Evolutionary conservation across 2,888 invertebrate species (phyloP), one percentile per base, ranked within the genome.

Genomic region (Erannis defoliaria): DNA sequence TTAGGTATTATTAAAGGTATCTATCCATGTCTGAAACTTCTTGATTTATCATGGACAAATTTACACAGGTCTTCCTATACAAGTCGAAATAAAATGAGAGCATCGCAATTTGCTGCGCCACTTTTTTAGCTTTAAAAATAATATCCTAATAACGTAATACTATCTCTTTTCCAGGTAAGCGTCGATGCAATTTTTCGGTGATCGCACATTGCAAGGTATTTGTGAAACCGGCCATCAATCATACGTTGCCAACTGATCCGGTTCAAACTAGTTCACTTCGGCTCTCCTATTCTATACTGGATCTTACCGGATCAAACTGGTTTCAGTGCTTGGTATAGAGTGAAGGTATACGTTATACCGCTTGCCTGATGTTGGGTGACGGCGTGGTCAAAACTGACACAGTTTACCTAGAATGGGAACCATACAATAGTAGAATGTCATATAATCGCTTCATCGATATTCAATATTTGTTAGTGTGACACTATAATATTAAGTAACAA

Each of bases 181-280:
- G 40, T 45, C 14, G 61, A 70, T 75, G 79, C 80, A 77, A 79
- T 82, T 78, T 78, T 64, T 68, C 64, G 66, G 64, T 55, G 64
- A 61, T 55, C 67, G 74, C 75, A 66, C 75, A 72, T 74, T 71
- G 66, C 73, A 48, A 74, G 63, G 61, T 72, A 77, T 78, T 74
- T 77, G 74, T 76, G 74, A 73, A 64, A 63, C 49, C 37, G 56
- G 67, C 67, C 70, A 82, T 82, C 82, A 78, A 82, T 82, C 80
- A 76, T 74, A 33, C 55, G 45, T 55, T 19, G 60, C 54, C 63
- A 69, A 66, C 67, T 67, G 65, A 67, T 66, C 55, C 64, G 65
- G 68, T 66, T 53, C 26, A 37, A 68, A 64, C 66, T 67, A 60
- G 65, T 31, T 55, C 35, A 9, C 10, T 16, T 29, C 35, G 48